Evolutionary conservation across 2,113 vertebrate genomes (phyloP).

Genomic region (Hydropotes inermis): DNA sequence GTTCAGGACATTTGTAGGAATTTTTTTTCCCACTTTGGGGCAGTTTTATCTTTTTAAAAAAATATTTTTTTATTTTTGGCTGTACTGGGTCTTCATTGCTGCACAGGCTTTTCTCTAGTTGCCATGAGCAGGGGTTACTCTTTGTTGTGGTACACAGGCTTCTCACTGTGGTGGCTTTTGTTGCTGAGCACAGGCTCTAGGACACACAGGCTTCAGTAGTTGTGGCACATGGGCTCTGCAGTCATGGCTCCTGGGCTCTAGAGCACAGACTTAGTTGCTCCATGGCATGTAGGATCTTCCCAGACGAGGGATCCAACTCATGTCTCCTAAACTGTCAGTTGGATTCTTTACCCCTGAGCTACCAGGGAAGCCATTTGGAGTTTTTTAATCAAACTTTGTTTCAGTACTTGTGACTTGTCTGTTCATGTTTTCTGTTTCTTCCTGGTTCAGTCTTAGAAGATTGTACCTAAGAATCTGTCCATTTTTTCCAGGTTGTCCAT

Average conservation of each 20-base stretch:
- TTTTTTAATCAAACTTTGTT: neutral
- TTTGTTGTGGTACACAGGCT: neutral
- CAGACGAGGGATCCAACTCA: neutral
- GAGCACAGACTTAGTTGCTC: neutral
- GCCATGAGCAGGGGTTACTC: neutral
- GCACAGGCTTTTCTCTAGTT: neutral
- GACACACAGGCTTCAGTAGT: neutral
- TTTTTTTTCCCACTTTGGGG: neutral
- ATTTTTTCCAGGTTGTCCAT: neutral
- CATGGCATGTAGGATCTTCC: neutral
- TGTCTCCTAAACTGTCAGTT: neutral
- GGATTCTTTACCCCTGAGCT: neutral
- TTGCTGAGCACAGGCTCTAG: neutral
- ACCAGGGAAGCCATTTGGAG: neutral
- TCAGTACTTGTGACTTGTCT: neutral
- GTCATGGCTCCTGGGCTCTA: neutral
- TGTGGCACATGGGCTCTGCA: neutral
- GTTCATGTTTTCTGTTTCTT: neutral
- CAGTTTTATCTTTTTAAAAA: neutral
- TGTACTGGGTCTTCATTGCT: neutral
- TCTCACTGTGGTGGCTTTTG: neutral
- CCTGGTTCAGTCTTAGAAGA: neutral
- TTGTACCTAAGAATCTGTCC: neutral
- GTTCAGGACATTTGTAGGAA: neutral
- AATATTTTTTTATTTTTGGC: neutral